phyloP scores from a whole-genome alignment of 1,140 invertebrate genomes.

The Sesamia nonagrioides region DNA sequence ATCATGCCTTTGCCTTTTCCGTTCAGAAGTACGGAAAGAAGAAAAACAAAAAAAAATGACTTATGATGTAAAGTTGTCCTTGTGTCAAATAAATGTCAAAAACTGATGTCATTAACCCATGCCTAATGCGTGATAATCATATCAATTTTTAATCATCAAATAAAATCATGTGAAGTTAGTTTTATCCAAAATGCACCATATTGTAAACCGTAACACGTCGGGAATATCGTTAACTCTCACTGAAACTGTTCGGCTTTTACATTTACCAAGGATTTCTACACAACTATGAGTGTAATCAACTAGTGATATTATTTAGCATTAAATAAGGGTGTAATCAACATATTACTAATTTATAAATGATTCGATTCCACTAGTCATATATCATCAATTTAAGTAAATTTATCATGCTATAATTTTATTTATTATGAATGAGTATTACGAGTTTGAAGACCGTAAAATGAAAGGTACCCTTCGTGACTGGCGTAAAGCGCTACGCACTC shows the following conservation, averaged over 20 bases:
- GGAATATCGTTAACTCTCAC: slow-evolving; percentile 1
- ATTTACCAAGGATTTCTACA: slow-evolving; percentile 9
- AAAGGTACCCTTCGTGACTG: slow-evolving; percentile 90
- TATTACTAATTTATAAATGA: slow-evolving; percentile 21
- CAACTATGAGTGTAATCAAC: slow-evolving; percentile 46
- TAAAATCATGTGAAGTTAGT: slow-evolving; percentile 25
- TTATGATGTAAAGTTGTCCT: too few relatives aligned
- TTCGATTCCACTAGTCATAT: slow-evolving; percentile 55
- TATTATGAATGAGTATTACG: slow-evolving; percentile 81
- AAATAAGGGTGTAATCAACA: slow-evolving; percentile 16
- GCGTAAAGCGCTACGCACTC: slow-evolving; percentile 93
- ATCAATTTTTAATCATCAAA: neutral
- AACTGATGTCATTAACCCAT: neutral
- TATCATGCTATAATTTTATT: slow-evolving; percentile 69
- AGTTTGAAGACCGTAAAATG: slow-evolving; percentile 83
- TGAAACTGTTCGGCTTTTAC: neutral
- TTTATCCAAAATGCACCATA: slow-evolving; percentile 64
- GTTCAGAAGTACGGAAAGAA: too few relatives aligned
- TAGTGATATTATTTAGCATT: slow-evolving; percentile 27
- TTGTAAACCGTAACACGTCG: slow-evolving; percentile 48
- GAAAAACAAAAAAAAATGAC: too few relatives aligned
- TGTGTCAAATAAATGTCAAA: neutral
- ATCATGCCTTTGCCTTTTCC: too few relatives aligned
- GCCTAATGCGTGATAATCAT: too few relatives aligned
- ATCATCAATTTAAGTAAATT: slow-evolving; percentile 55